Percentiles rank a stretch among this genome's conserved stretches.
These are phyloP conservation scores for Ernsta delagoae DNA, from an alignment of 2,888 invertebrate species.

Conservation along the genomic window DNA sequence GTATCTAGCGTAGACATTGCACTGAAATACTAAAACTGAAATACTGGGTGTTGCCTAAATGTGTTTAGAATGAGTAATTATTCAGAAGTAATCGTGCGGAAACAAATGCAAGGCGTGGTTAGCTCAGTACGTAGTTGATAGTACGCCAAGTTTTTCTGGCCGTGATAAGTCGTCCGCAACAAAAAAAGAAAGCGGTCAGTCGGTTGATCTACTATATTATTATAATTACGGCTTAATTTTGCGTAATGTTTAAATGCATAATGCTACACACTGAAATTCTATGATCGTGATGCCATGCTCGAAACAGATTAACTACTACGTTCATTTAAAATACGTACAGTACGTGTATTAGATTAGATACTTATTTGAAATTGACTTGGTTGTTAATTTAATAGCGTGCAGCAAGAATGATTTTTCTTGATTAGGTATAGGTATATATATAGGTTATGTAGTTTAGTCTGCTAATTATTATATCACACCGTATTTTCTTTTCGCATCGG, in stretches of 20 bases:
- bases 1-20: not conserved
- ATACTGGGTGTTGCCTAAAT: constrained; percentile 17
- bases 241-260: not conserved
- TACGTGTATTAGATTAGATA: too few relatives aligned
- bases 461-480: too few relatives aligned
- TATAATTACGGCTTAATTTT: constrained; percentile 3
- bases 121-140: constrained; percentile 19
- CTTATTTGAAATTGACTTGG: too few relatives aligned
- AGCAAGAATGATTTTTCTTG: too few relatives aligned
- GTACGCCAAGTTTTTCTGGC: constrained; percentile 19
- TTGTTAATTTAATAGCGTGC: too few relatives aligned
- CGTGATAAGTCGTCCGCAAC: constrained; percentile 27
- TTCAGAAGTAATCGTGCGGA: constrained; percentile 25
- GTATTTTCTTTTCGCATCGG: too few relatives aligned
- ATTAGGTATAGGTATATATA: too few relatives aligned
- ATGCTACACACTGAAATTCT: not conserved
- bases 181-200: constrained; percentile 18
- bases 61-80: constrained; percentile 19
- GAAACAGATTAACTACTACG: too few relatives aligned
- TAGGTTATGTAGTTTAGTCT: too few relatives aligned
- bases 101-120: constrained; percentile 32
- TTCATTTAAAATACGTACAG: too few relatives aligned
- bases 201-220: constrained; percentile 7
- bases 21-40: not conserved
- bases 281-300: not conserved